Base-by-base conservation (phyloP, 2,113 vertebrate species). In the Tursiops truncatus region DNA sequence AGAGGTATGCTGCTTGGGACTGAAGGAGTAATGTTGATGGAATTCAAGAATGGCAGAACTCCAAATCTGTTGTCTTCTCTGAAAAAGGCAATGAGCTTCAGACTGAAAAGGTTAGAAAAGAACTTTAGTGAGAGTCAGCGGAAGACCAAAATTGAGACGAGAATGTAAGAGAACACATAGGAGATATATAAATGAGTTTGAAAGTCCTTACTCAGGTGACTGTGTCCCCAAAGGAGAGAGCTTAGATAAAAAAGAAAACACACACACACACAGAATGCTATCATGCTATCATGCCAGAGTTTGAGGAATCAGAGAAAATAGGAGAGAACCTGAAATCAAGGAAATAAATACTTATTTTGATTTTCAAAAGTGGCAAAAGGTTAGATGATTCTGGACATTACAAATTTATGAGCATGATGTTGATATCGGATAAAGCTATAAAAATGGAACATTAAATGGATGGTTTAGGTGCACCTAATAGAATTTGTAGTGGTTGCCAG, bases 301-400 rank as follows among this genome's bases (percentile, higher is more conserved):
- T 71, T 91, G 82, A 91, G 31, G 91, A 70, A 77, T 71, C 41
- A 77, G 28, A 93, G 9, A 25, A 94, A 91, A 91, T 56, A 82
- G 15, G 67, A 95, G 28, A 87, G 17, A 11, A 36, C 87, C 41
- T 87, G 12, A 38, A 87, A 76, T 87, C 23, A 91, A 97, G 47
- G 53, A 91, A 93, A 76, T 47, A 77, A n/a, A 76, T 68, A 93
- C n/a, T 65, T 80, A 50, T 47, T 92, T 89, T 81, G 53, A 93
- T 67, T 74, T 93, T 62, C 25, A 20, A 88, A 94, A 96, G 26
- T 58, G 21, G 4, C 36, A 77, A 70, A 25, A 83, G 56, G 12
- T 77, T 94, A 77, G 56, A 79, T 84, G 47, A 73, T 80, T 77
- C 20, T 44, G 17, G 36, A 89, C 33, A 31, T 73, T 79, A 96